Base-by-base conservation (phyloP, 2,888 invertebrate species). In the Amphiduros pacificus region DNA sequence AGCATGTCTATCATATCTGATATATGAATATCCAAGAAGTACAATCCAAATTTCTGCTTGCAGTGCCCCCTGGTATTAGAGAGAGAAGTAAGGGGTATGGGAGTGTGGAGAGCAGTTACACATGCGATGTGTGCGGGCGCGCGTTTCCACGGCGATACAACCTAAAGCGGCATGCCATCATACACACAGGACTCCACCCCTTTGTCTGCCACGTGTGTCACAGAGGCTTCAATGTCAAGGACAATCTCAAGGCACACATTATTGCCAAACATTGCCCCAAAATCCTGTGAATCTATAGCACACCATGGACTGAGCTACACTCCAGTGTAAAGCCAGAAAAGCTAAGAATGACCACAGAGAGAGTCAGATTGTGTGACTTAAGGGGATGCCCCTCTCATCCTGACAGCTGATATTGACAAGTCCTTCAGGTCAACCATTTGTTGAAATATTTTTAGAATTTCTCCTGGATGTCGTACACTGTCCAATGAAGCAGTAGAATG, bases 161-260 rank as follows among this genome's bases (percentile, higher is more conserved):
- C 17, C 51, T 51, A 5, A 2, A 20, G 11, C 31, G 20, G 14
- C 51, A 51, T 51, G 27, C 31, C 2, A 51, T 17, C 26, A 51
- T 28, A 2, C 51, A 51, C 28, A 51, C 51, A 6, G 51, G 51
- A 14, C 29, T 14, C n/a, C 28, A 26, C n/a, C 51, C 51, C 2
- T 51, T 51, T 20, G n/a, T 29, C 2, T 51, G 51, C 27, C 28
- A 28, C 28, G 17, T 20, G 3, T 51, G 51, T 14, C n/a, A 22
- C 40, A n/a, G n/a, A 4, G 49, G 26, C 49, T n/a, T n/a, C 49
- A 49, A 49, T 27, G 49, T 22, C 20, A 49, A 49, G 49, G 49
- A 27, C 49, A 49, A 49, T 49, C 22, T 49, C 14, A 22, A 49
- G 11, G 14, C 14, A 27, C 49, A 49, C 27, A 49, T 49, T 17